Percentiles rank a stretch among this genome's conserved stretches.
Evolutionary conservation across 2,888 invertebrate genomes (phyloP).

Genomic region (Eudemis profundana): DNA sequence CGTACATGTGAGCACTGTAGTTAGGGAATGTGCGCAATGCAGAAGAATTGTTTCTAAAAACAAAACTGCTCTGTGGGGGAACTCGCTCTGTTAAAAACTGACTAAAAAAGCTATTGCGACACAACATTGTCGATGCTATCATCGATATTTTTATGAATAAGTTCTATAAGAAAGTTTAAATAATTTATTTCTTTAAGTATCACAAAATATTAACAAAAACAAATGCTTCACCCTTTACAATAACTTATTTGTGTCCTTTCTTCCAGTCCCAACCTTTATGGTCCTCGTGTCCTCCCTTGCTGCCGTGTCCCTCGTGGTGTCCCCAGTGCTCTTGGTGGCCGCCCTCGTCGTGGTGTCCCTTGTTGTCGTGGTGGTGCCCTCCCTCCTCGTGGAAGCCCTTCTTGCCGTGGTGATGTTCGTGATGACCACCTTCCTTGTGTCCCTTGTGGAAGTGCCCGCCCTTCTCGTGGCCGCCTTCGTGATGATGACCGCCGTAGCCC

Average conservation of each 20-base stretch:
- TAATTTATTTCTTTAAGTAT: slow-evolving; percentile 58
- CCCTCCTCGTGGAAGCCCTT: slow-evolving; percentile 92
- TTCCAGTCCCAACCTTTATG: slow-evolving; percentile 91
- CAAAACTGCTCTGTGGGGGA: slow-evolving; percentile 30
- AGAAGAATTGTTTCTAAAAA: slow-evolving; percentile 36
- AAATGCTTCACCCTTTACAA: slow-evolving; percentile 47
- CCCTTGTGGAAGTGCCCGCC: slow-evolving; percentile 93
- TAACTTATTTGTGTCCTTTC: slow-evolving; percentile 73
- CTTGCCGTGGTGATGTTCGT: slow-evolving; percentile 91
- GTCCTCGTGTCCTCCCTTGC: slow-evolving; percentile 91
- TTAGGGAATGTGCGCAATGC: slow-evolving; percentile 39
- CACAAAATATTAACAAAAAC: slow-evolving; percentile 74
- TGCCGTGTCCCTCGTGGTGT: slow-evolving; percentile 89
- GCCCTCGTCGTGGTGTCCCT: slow-evolving; percentile 90
- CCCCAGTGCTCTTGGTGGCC: slow-evolving; percentile 90
- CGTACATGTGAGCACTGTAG: slow-evolving; percentile 32
- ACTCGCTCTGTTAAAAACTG: slow-evolving; percentile 26
- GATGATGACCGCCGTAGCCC: slow-evolving; percentile 91
- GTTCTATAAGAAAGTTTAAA: slow-evolving; percentile 44
- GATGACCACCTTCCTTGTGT: slow-evolving; percentile 90
- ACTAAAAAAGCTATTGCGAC: not conserved
- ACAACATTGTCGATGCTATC: not conserved
- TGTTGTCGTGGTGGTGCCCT: slow-evolving; percentile 90
- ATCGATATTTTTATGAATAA: no score
- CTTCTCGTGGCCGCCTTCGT: slow-evolving; percentile 91